phyloP scores from a whole-genome alignment of 2,888 invertebrate species.

The Heliconius cydno region DNA sequence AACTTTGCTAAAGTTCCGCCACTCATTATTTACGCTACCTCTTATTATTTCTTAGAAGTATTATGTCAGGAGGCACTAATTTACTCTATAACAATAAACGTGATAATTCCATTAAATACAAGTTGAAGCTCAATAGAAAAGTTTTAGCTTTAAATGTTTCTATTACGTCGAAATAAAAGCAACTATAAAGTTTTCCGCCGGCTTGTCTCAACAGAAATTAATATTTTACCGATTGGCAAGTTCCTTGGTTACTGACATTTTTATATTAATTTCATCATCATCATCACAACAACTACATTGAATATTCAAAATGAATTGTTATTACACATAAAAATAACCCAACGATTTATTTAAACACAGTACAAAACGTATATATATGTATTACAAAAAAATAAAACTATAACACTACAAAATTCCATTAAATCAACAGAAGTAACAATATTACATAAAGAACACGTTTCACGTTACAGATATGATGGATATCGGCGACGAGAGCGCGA shows the following conservation, averaged over 20 bases:
- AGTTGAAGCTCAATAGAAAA: neutral
- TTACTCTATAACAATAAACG: neutral
- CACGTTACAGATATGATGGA: conserved; percentile 29
- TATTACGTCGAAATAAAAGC: neutral
- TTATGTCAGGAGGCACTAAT: neutral
- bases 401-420: conserved; percentile 10
- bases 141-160: neutral
- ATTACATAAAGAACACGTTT: conserved; percentile 24
- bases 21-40: conserved; percentile 10
- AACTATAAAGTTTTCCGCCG: neutral
- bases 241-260: too few species aligned
- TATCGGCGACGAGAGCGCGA: conserved; percentile 18
- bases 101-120: neutral
- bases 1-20: neutral
- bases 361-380: neutral
- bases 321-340: too few species aligned
- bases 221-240: too few species aligned
- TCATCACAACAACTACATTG: too few species aligned
- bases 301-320: too few species aligned
- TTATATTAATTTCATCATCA: too few species aligned
- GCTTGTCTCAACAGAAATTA: neutral
- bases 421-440: conserved; percentile 15
- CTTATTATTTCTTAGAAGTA: neutral
- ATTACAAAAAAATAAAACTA: conserved; percentile 3
- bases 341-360: neutral